Percentiles rank a stretch among this genome's conserved stretches.
phyloP scores from a whole-genome alignment of 1,140 invertebrate species.

The Plectrocnemia conspersa region DNA sequence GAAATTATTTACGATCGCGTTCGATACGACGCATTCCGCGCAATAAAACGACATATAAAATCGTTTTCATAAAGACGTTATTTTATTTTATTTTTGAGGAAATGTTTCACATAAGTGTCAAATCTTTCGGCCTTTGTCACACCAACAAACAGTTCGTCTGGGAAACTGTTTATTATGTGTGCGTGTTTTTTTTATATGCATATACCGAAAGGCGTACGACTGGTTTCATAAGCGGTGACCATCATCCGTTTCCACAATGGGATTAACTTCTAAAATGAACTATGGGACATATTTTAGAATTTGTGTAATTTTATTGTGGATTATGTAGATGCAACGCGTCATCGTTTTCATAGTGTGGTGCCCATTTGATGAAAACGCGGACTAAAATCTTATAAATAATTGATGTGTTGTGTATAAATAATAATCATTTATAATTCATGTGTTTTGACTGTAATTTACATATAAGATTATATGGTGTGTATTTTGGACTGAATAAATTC shows the following conservation, averaged over 20 bases:
- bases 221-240: conserved; percentile 12
- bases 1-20: neutral
- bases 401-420: too few relatives aligned
- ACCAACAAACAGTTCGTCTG: neutral
- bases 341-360: too few relatives aligned
- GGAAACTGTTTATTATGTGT: conserved; percentile 9
- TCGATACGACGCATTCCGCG: neutral
- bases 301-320: too few relatives aligned
- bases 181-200: neutral
- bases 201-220: conserved; percentile 1
- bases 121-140: conserved; percentile 10
- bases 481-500: too few relatives aligned
- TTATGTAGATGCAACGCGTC: too few relatives aligned
- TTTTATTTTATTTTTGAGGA: conserved; percentile 8
- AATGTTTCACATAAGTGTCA: conserved; percentile 9
- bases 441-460: too few relatives aligned
- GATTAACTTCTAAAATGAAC: too few relatives aligned
- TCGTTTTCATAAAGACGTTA: conserved; percentile 2
- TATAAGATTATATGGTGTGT: too few relatives aligned
- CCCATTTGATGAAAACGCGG: too few relatives aligned
- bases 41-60: neutral
- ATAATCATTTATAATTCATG: too few relatives aligned
- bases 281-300: too few relatives aligned
- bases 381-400: too few relatives aligned
- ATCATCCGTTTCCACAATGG: conserved; percentile 17